These are phyloP conservation scores for Eurosta solidaginis DNA, from an alignment of 1,140 invertebrate species.

Conservation along the genomic window DNA sequence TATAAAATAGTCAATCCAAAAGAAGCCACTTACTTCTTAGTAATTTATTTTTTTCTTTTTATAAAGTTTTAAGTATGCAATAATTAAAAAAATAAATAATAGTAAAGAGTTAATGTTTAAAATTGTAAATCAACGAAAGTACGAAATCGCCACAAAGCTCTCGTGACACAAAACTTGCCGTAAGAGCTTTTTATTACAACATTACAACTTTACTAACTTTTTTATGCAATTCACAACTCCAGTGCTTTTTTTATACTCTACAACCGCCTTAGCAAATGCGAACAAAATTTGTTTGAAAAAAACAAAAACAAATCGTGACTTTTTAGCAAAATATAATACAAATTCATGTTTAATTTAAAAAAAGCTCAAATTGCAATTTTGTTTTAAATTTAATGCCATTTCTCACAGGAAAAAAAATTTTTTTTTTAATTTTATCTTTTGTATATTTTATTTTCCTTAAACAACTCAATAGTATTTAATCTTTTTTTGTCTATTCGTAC, in stretches of 20 bases:
- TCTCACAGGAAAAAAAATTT: too few relatives aligned
- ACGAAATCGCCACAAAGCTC: not conserved
- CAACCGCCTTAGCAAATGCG: not conserved
- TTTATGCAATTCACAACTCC: not conserved
- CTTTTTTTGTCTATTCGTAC: not conserved
- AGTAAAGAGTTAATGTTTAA: not conserved
- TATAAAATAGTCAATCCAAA: too few relatives aligned
- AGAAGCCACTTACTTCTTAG: too few relatives aligned
- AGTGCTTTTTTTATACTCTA: conserved; percentile 16
- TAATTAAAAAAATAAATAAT: not conserved
- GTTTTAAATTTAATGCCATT: not conserved
- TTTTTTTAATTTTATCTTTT: not conserved
- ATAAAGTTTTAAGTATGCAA: not conserved
- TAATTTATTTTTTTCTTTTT: too few relatives aligned
- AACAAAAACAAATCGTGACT: not conserved
- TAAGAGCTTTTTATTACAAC: not conserved
- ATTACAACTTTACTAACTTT: not conserved
- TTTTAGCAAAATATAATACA: not conserved
- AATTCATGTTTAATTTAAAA: not conserved
- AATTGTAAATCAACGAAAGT: too few relatives aligned
- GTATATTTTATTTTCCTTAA: not conserved
- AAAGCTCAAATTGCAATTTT: not conserved
- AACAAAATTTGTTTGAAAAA: not conserved
- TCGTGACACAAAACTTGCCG: not conserved
- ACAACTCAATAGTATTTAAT: conserved; percentile 14